A percentile compares a stretch with the other conserved stretches of the same genome.
Evolutionary conservation across 2,888 invertebrate genomes (phyloP).

Genomic region (Drosophila hamatofila): DNA sequence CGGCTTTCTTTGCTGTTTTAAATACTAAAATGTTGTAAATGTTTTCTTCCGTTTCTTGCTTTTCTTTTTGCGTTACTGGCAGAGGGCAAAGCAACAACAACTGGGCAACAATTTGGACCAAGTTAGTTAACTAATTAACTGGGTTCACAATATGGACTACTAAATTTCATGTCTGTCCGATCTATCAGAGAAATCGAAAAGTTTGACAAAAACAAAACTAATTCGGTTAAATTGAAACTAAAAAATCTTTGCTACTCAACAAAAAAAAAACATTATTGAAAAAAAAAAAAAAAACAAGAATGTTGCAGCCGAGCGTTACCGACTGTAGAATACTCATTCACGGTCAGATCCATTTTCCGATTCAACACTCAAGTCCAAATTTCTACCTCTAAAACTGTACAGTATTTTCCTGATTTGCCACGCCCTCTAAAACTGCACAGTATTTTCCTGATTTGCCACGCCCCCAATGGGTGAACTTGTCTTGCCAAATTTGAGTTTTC

Average conservation of each 20-base stretch:
- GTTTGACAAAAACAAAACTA: background rate
- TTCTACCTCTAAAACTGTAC: too few species aligned
- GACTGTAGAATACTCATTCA: too few species aligned
- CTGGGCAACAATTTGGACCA: constrained; percentile 36
- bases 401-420: too few species aligned
- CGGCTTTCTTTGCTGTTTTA: too few species aligned
- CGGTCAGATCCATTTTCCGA: too few species aligned
- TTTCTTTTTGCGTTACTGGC: background rate
- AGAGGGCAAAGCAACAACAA: constrained; percentile 14
- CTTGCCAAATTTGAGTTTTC: too few species aligned
- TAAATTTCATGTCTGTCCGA: background rate
- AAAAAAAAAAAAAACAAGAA: background rate
- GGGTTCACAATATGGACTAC: background rate
- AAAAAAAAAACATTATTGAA: background rate
- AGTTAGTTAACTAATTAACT: constrained; percentile 26
- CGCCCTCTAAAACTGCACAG: too few species aligned
- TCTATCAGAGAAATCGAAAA: background rate
- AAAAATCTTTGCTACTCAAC: constrained; percentile 32
- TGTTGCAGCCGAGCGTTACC: too few species aligned
- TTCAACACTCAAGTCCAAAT: too few species aligned
- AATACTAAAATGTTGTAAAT: constrained; percentile 34
- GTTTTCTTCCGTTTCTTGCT: background rate
- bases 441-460: too few species aligned
- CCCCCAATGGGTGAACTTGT: too few species aligned
- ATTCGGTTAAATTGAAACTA: constrained; percentile 17